Base-by-base conservation (phyloP, 2,888 invertebrate species). In the Acleris cristana region DNA sequence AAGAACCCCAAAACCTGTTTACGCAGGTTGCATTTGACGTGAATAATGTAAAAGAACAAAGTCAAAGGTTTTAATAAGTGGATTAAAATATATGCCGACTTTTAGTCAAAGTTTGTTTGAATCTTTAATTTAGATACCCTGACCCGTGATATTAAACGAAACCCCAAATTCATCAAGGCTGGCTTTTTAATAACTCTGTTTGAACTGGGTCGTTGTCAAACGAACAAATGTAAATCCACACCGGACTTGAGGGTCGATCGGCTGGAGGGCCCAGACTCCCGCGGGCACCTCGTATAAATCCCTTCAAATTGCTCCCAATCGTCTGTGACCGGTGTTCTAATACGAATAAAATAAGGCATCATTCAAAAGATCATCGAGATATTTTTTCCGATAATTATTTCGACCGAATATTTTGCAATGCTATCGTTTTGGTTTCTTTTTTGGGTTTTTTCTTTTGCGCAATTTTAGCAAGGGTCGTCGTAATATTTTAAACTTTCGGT, bases 241-340 rank as follows among this genome's bases (percentile, higher is more conserved):
- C n/a, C 2, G 23, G 40, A 23, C 14, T 49, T 14, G 40, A 59
- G 49, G 59, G 53, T 48, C 21, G 30, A 53, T 18, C 19, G 19
- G 10, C 12, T 18, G 19, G 10, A 10, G 34, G 40, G 48, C 16
- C 2, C n/a, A 44, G 45, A 6, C 34, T 30, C 61, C 23, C 26
- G 18, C 10, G 26, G 40, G 59, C 48, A 54, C 34, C 53, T 57
- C 18, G 21, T 48, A 53, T 62, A 62, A 66, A 66, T 66, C 53
- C 52, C 18, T 53, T 45, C 45, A 30, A 52, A 66, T 52, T 53
- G 48, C 23, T 57, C 45, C 57, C 66, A 23, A 49, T 40, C 45
- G 34, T 53, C 26, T 4, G 18, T 21, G 4, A 21, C 5, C 23
- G 7, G 23, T 51, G 30, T 57, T 45, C 18, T 51, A n/a, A 56